A percentile compares a stretch with the other conserved stretches of the same genome.
phyloP scores from a whole-genome alignment of 2,888 invertebrate genomes.

The Linnaemya tessellans region DNA sequence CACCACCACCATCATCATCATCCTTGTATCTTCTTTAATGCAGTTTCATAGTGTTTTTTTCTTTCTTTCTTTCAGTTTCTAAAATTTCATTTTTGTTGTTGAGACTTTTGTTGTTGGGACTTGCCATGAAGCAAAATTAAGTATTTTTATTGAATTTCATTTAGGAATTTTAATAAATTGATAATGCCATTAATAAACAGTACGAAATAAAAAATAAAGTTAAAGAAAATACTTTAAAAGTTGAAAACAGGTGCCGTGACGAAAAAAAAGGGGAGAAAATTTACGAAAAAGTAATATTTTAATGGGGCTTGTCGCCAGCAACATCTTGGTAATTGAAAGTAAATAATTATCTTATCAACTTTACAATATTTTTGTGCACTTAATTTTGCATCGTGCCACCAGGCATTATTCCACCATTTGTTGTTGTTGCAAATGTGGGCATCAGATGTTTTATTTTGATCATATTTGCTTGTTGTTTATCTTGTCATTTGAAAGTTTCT shows the following conservation, averaged over 20 bases:
- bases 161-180: constrained; percentile 71
- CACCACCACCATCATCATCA: constrained; percentile 11
- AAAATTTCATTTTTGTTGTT: constrained; percentile 16
- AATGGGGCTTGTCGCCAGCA: constrained; percentile 9
- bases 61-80: background rate
- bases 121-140: constrained; percentile 26
- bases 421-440: background rate
- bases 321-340: constrained; percentile 25
- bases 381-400: background rate
- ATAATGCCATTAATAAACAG: constrained; percentile 69
- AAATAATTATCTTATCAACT: background rate
- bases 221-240: constrained; percentile 6
- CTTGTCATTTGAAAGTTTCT: no score
- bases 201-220: background rate
- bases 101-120: background rate
- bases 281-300: constrained; percentile 12
- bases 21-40: background rate
- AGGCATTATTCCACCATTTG: background rate
- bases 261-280: constrained; percentile 3
- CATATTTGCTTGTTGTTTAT: background rate
- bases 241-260: constrained; percentile 62
- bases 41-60: background rate
- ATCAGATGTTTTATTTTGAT: background rate
- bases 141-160: constrained; percentile 68
- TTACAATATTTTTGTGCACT: background rate